Evolutionary conservation across 2,113 vertebrate genomes (phyloP), one percentile per base, ranked within the genome.

Genomic region (Zapornia atra): DNA sequence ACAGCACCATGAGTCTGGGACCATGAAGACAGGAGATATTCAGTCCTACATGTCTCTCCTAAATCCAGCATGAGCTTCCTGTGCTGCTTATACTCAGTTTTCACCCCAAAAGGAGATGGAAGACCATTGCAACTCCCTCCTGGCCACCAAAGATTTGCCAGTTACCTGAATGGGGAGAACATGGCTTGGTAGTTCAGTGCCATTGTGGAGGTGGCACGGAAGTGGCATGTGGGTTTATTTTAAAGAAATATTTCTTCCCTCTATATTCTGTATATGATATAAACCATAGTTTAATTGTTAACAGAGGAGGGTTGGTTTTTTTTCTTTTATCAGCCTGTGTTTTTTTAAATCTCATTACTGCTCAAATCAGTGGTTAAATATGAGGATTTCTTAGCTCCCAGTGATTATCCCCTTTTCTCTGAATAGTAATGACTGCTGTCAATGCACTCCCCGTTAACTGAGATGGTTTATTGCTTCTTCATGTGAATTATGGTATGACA

Each of bases 251-350:
- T 14, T 33, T 54, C 10, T 70, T 40, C 31, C 26, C 6, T 65
- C 36, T 65, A 36, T 53, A 72, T 44, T 44, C 21, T 57, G 21
- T 38, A 8, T 46, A 16, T 25, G 16, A 65, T 15, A 73, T 15
- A n/a, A 82, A 72, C 1, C 2, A 17, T 8, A 19, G 11, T 86
- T 65, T 7, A 70, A 46, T 77, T n/a, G 12, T 40, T 42, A 82
- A 77, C 53, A 65, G 56, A 57, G 21, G 6, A 1, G 0, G 0
- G 1, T 69, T 33, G 72, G 4, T 38, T 26, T 42, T 77, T 36
- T 36, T 10, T 28, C 18, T 48, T 64, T 6, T 26, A 38, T 51
- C 22, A 28, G 12, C 61, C 40, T 54, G 9, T 8, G 13, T 28
- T 1, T n/a, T n/a, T 31, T 53, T 7, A 1, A 2, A 14, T 13